Evolutionary conservation across 1,140 invertebrate species (phyloP).

Genomic region (Diprion similis): DNA sequence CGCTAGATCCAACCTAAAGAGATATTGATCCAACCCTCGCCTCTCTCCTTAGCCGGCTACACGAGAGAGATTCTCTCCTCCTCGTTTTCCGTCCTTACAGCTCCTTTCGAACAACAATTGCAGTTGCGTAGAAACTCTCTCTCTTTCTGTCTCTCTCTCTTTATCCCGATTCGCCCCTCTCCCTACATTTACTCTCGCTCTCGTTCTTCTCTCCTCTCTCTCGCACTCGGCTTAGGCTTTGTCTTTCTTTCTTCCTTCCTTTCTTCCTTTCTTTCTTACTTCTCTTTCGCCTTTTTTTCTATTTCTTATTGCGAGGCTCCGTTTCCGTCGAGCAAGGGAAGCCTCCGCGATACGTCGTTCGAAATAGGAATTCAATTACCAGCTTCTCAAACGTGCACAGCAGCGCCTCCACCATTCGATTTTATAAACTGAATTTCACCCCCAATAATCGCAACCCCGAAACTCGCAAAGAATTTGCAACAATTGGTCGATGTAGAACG

Average conservation of each 20-base stretch:
- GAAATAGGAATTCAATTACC: too few relatives aligned
- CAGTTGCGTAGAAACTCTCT: neutral
- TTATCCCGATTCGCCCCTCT: constrained; percentile 1
- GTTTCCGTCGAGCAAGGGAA: constrained; percentile 1
- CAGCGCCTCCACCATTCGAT: too few relatives aligned
- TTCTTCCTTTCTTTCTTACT: neutral
- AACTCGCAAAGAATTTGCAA: too few relatives aligned
- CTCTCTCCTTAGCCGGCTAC: neutral
- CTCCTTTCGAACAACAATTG: neutral
- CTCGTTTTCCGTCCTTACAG: neutral
- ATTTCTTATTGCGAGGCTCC: neutral
- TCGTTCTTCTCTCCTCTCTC: neutral
- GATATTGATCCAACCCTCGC: constrained; percentile 37
- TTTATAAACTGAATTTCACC: too few relatives aligned
- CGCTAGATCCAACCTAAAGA: constrained; percentile 34
- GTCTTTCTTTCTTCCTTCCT: constrained; percentile 13
- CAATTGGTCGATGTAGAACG: too few relatives aligned
- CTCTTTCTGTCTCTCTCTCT: constrained; percentile 30
- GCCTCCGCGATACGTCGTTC: too few relatives aligned
- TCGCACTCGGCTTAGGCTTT: too few relatives aligned
- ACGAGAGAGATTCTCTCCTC: neutral
- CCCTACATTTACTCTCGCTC: neutral
- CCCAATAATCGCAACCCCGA: too few relatives aligned
- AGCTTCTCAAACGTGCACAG: too few relatives aligned
- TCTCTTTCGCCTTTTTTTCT: too few relatives aligned